Evolutionary conservation across 1,140 invertebrate species (phyloP), one percentile per base, ranked within the genome.

Genomic region (Cataglyphis hispanica): DNA sequence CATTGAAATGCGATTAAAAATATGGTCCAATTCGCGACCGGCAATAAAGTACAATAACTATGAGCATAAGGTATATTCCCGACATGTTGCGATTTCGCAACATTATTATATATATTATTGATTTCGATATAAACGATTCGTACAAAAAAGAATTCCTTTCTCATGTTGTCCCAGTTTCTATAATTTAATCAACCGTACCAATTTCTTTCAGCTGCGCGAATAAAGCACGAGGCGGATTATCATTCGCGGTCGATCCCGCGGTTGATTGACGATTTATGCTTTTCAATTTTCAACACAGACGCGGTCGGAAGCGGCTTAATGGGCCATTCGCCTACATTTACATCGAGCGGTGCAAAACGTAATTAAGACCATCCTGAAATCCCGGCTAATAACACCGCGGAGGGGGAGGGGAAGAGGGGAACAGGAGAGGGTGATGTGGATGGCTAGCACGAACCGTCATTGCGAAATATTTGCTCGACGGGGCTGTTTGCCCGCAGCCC

Each of bases 401-500:
- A 3, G 11, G 10, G n/a, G n/a, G 2, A 6, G 27, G 7, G 25
- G 25, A 13, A 11, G 40, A 2, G 11, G 40, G 25, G 61, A 63
- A 2, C 31, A 8, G 58, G 8, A 1, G 7, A 34, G 27, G 22
- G n/a, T n/a, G 1, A 40, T 25, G 19, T 6, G 37, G n/a, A 46
- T 19, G 78, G 50, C 10, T 2, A 31, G 61, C 8, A 22, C 25
- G 43, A 43, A 5, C 50, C n/a, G 53, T 83, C 78, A 83, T 83
- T 83, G 78, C 78, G 78, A 83, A 83, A 83, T 83, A 83, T 83
- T 83, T 83, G 78, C 78, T 46, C 53, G 78, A 74, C 67, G 53
- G 56, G 56, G 78, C 19, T 81, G 78, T 83, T 83, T 83, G 78
- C 78, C 67, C 67, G 53, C 60, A 43, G 70, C 13, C 67, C 67